Evolutionary conservation across 2,797 vertebrate genomes (phyloP), one percentile per base, ranked within the genome.

Genomic region (Megaceryle alcyon): DNA sequence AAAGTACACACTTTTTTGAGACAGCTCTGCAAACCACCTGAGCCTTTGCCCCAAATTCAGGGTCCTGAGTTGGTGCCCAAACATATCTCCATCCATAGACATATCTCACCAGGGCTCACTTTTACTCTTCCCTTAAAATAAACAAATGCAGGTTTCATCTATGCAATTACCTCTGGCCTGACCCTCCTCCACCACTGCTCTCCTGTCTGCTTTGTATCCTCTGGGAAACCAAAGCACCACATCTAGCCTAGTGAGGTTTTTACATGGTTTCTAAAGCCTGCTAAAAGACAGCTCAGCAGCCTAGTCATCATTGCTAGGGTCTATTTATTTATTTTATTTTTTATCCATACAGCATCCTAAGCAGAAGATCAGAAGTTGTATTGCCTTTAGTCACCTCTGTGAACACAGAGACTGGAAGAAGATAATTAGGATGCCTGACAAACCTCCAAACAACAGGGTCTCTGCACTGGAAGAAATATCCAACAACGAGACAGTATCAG

Each of bases 131-230:
- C 26, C 31, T 51, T 59, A 28, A 37, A 79, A 51, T 4, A 18
- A 44, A 11, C 17, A 28, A 70, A 1, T 6, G 3, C 4, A 9
- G 2, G 7, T 41, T 56, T 44, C 41, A 21, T 14, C 33, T 23
- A 4, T 6, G 49, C 39, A 79, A 49, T 15, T 49, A 70, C 31
- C 73, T 75, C 46, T 22, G 61, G 64, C 26, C 53, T 10, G 0
- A 0, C 26, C 65, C 35, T 53, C 19, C 61, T n/a, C n/a, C 35
- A 23, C 5, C 51, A 4, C 7, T 4, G 6, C 6, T 53, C 31
- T 48, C 72, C 51, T 63, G 16, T 21, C 41, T 68, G 14, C 14
- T 41, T 37, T 31, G 1, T 31, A 63, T 76, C 71, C 48, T 56
- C 76, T 37, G 54, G 54, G 41, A 86, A 79, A 26, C 12, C 28